phyloP scores from a whole-genome alignment of 23 tunicate species.

The Halocynthia roretzi region DNA sequence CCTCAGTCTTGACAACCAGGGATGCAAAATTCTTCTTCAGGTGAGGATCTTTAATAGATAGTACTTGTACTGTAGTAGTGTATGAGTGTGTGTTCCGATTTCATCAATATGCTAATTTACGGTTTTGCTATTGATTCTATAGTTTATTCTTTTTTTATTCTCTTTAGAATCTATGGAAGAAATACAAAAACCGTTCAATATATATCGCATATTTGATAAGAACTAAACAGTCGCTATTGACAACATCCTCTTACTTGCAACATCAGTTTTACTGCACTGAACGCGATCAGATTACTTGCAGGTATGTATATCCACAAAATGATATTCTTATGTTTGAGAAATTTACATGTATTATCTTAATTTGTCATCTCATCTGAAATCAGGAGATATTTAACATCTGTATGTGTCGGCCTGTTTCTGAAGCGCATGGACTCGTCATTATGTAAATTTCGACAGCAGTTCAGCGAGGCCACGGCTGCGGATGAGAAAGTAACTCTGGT shows the following conservation, averaged over 20 bases:
- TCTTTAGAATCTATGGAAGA: conserved; percentile 71
- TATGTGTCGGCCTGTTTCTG: conserved; percentile 66
- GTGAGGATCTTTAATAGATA: neutral
- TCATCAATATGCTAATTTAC: neutral
- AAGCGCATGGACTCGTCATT: conserved; percentile 31
- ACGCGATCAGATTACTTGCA: conserved; percentile 65
- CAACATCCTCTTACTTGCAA: conserved; percentile 52
- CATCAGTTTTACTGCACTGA: conserved; percentile 59
- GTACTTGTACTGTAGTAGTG: neutral
- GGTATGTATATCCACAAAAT: conserved; percentile 22
- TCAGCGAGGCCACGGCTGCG: conserved; percentile 26
- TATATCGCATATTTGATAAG: conserved; percentile 78
- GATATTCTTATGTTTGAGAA: neutral
- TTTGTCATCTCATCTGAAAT: neutral
- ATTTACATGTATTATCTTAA: neutral
- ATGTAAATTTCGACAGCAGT: conserved; percentile 32
- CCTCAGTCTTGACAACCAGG: conserved; percentile 41
- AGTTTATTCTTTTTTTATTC: neutral
- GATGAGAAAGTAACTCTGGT: conserved; percentile 79
- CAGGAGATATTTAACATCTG: conserved; percentile 66
- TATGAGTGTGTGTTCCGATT: neutral
- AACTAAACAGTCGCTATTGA: conserved; percentile 66
- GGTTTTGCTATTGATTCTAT: neutral
- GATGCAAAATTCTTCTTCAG: conserved; percentile 37
- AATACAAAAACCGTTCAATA: conserved; percentile 63